phyloP scores from a whole-genome alignment of 2,888 invertebrate species.

The Parascotia fuliginaria region DNA sequence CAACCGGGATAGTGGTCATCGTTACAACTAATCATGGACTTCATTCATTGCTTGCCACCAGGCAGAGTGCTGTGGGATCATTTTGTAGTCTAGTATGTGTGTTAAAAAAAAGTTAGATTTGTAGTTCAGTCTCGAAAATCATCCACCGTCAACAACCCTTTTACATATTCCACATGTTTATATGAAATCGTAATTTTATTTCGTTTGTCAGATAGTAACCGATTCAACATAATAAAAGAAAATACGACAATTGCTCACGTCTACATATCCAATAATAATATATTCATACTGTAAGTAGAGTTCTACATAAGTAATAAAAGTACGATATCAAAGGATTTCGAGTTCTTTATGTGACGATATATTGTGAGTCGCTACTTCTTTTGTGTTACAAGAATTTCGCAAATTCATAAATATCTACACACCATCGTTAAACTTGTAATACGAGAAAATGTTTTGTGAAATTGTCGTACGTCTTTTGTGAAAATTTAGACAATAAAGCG shows the following conservation, averaged over 20 bases:
- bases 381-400: conserved; percentile 48
- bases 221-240: conserved; percentile 25
- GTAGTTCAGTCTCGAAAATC: too few relatives aligned
- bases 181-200: neutral
- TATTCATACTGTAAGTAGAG: conserved; percentile 30
- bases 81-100: too few relatives aligned
- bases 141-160: neutral
- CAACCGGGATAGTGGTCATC: too few relatives aligned
- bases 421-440: conserved; percentile 40
- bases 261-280: conserved; percentile 32
- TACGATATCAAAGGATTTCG: conserved; percentile 63
- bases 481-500: conserved; percentile 30
- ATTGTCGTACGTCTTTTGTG: conserved; percentile 24
- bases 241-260: conserved; percentile 23
- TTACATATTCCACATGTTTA: neutral
- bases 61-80: too few relatives aligned
- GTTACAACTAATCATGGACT: too few relatives aligned
- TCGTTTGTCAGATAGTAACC: conserved; percentile 10
- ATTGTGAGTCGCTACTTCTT: conserved; percentile 50
- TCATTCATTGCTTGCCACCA: too few relatives aligned
- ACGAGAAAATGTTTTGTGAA: conserved; percentile 26
- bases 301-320: conserved; percentile 46
- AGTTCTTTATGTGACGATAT: conserved; percentile 53
- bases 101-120: too few relatives aligned
- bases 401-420: conserved; percentile 51